phyloP scores from a whole-genome alignment of 2,888 invertebrate genomes.

The Cecidostiba fungosa region DNA sequence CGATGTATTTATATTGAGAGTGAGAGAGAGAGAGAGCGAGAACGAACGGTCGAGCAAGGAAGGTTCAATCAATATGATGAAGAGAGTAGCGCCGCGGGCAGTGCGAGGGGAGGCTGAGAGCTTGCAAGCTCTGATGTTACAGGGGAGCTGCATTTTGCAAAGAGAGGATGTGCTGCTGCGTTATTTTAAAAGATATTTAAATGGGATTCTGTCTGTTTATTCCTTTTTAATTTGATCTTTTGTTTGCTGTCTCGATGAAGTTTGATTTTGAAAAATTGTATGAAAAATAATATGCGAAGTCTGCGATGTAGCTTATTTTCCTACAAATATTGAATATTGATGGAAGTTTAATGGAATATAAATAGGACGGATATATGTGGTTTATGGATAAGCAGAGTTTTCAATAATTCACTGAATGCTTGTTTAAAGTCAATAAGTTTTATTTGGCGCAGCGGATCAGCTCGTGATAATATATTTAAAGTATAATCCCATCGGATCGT shows the following conservation, averaged over 20 bases:
- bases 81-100: constrained; percentile 35
- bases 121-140: background rate
- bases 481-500: background rate
- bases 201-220: background rate
- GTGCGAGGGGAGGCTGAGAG: background rate
- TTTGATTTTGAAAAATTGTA: background rate
- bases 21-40: background rate
- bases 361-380: background rate
- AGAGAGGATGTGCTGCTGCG: background rate
- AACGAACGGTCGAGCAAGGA: constrained; percentile 17
- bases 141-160: background rate
- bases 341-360: too few relatives aligned
- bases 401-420: background rate
- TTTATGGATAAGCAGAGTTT: too few relatives aligned
- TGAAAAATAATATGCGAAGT: too few relatives aligned
- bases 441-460: background rate
- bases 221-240: background rate
- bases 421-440: background rate
- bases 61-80: constrained; percentile 46
- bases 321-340: too few relatives aligned
- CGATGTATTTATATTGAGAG: constrained; percentile 27
- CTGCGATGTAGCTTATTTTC: too few relatives aligned
- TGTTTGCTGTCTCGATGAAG: background rate
- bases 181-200: constrained; percentile 11
- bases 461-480: background rate